Percentiles rank a stretch among this genome's conserved stretches.
phyloP scores from a whole-genome alignment of 2,888 invertebrate species.

The Anorthoa munda region DNA sequence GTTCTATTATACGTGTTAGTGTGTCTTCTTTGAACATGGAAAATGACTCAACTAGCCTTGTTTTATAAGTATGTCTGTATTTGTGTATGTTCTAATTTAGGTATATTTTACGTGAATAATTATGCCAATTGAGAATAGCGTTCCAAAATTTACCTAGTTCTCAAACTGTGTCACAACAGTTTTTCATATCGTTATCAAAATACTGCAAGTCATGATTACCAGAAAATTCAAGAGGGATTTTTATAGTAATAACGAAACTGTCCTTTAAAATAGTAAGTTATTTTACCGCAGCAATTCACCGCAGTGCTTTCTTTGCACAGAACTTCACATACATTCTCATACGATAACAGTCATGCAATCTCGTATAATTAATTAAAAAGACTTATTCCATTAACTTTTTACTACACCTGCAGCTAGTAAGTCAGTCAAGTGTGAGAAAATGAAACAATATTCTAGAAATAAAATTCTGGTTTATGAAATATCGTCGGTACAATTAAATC shows the following conservation, averaged over 20 bases:
- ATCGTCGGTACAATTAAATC: slow-evolving; percentile 16
- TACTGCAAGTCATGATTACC: slow-evolving; percentile 2
- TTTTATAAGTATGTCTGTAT: neutral
- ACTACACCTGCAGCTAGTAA: neutral
- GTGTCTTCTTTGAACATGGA: neutral
- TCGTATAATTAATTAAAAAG: slow-evolving; percentile 26
- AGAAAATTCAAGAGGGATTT: slow-evolving; percentile 30
- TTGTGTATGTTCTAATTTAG: neutral
- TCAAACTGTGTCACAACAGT: neutral
- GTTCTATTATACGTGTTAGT: slow-evolving; percentile 6
- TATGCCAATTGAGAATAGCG: neutral
- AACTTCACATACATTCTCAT: slow-evolving; percentile 44
- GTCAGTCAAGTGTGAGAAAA: slow-evolving; percentile 4
- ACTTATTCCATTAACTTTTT: slow-evolving; percentile 19
- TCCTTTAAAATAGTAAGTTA: slow-evolving; percentile 47
- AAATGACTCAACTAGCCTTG: neutral
- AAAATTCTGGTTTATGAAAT: slow-evolving; percentile 29
- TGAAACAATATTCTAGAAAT: slow-evolving; percentile 13
- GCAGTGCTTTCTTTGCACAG: slow-evolving; percentile 53
- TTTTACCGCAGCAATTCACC: slow-evolving; percentile 41
- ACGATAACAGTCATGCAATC: slow-evolving; percentile 28
- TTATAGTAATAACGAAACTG: slow-evolving; percentile 43
- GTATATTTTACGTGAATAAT: neutral
- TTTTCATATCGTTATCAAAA: slow-evolving; percentile 3
- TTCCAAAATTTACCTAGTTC: neutral